phyloP scores from a whole-genome alignment of 2,113 vertebrate species.

The Clupea harengus region DNA sequence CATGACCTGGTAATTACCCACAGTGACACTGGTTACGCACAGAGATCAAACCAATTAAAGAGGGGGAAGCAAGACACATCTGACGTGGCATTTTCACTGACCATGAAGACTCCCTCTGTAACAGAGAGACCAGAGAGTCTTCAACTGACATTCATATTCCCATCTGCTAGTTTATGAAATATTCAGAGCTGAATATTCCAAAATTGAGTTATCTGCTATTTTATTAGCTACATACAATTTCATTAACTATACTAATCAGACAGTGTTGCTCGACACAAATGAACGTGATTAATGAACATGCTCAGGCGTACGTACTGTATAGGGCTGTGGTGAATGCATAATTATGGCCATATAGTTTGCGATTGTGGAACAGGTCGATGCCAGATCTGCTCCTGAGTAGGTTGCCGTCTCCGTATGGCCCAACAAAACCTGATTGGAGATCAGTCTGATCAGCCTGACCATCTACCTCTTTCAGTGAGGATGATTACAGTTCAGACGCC shows the following conservation, averaged over 20 bases:
- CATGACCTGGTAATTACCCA: slow-evolving; percentile 14
- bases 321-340: neutral
- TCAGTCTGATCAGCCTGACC: neutral
- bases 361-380: neutral
- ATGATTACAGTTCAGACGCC: neutral
- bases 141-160: neutral
- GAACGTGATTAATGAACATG: neutral
- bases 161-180: neutral
- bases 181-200: slow-evolving; percentile 2
- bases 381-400: neutral
- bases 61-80: slow-evolving; percentile 10
- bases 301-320: neutral
- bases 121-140: neutral
- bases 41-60: slow-evolving; percentile 12
- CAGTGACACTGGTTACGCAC: slow-evolving; percentile 3
- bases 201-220: neutral
- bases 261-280: neutral
- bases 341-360: neutral
- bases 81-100: neutral
- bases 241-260: neutral
- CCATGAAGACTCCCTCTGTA: neutral
- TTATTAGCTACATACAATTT: slow-evolving; percentile 3
- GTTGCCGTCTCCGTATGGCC: neutral
- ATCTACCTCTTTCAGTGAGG: neutral
- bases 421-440: neutral